These are phyloP conservation scores for Chesias legatella DNA, from an alignment of 2,888 invertebrate species.

Conservation along the genomic window DNA sequence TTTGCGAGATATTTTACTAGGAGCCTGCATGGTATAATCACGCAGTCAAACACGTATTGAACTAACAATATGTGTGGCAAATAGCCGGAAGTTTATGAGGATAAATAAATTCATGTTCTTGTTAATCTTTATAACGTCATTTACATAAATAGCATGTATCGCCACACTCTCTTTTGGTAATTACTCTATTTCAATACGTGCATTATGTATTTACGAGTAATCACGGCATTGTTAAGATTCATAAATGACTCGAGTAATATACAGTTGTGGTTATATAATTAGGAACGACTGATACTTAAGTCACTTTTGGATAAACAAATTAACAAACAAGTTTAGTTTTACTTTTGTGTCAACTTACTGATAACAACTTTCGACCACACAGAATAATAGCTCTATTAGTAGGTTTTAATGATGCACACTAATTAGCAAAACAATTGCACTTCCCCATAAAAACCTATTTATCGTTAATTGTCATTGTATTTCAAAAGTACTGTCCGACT, in stretches of 20 bases:
- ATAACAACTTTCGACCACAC: too few species aligned
- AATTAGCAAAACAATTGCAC: too few species aligned
- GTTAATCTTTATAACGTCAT: conserved; percentile 22
- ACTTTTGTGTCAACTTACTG: too few species aligned
- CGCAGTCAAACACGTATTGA: conserved; percentile 13
- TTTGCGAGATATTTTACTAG: conserved; percentile 30
- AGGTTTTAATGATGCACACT: too few species aligned
- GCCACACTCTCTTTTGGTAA: conserved; percentile 5
- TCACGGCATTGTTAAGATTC: not conserved
- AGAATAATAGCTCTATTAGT: too few species aligned
- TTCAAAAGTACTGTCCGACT: too few species aligned
- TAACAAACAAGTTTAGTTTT: too few species aligned
- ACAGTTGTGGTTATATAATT: too few species aligned
- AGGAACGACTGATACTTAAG: too few species aligned
- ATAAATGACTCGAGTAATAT: conserved; percentile 3
- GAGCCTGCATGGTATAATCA: conserved; percentile 22
- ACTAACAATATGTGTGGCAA: conserved; percentile 15
- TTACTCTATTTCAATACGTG: conserved; percentile 1
- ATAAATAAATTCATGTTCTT: conserved; percentile 25
- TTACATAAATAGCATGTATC: conserved; percentile 18
- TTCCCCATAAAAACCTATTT: too few species aligned
- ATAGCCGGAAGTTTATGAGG: conserved; percentile 15
- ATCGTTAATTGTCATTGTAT: too few species aligned
- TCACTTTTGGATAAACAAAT: too few species aligned
- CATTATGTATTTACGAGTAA: conserved; percentile 8